A percentile compares a stretch with the other conserved stretches of the same genome.
These are phyloP conservation scores for Eurystomus gularis DNA, from an alignment of 2,113 vertebrate species.

Conservation along the genomic window DNA sequence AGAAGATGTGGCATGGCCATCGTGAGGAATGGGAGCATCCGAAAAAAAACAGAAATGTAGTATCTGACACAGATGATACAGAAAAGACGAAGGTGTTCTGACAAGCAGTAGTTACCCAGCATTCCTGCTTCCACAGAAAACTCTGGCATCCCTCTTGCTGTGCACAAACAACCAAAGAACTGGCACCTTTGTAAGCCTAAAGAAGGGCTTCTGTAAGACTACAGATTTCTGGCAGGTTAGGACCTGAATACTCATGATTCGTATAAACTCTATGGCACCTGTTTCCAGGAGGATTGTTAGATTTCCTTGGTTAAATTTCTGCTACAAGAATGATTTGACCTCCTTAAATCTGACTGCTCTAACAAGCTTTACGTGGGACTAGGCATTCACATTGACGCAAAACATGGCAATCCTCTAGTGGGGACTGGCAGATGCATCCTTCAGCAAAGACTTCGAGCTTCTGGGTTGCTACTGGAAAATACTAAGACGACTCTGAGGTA, in stretches of 20 bases:
- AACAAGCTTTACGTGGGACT: not conserved
- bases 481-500: not conserved
- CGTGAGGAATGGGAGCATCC: not conserved
- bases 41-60: not conserved
- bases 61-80: not conserved
- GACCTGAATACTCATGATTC: not conserved
- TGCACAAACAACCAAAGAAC: not conserved
- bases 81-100: not conserved
- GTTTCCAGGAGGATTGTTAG: not conserved
- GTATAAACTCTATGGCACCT: not conserved
- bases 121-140: not conserved
- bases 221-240: not conserved
- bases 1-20: not conserved
- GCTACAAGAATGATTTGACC: not conserved
- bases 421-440: not conserved
- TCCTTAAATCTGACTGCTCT: not conserved
- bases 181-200: not conserved
- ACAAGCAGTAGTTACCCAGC: not conserved
- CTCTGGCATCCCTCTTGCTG: not conserved
- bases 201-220: not conserved
- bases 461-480: not conserved
- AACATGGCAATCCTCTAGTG: not conserved
- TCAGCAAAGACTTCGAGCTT: not conserved
- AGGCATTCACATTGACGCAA: not conserved
- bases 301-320: not conserved